Conservation (phyloP, 1,140 invertebrate species). For the Nasonia vitripennis region DNA sequence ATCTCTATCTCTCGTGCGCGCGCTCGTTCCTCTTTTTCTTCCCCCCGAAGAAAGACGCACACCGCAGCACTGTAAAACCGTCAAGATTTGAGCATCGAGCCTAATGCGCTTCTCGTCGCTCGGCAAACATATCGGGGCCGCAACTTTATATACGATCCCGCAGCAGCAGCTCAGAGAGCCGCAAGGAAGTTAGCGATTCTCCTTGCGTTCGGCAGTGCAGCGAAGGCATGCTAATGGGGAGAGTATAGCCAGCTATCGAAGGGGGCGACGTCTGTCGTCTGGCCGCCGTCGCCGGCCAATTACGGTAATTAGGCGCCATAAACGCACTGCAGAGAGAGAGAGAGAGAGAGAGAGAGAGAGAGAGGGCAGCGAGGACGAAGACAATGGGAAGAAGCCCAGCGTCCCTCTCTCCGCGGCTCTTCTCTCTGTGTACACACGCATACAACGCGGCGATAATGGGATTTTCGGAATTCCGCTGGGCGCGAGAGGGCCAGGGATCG, state of each 20-base stretch:
- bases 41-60: background rate
- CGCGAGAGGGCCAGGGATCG: conserved; percentile 35
- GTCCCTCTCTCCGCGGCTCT: background rate
- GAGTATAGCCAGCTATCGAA: background rate
- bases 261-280: background rate
- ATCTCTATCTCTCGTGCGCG: background rate
- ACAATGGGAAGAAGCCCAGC: background rate
- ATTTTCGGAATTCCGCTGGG: conserved; percentile 54
- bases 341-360: conserved; percentile 29
- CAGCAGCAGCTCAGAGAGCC: too few relatives aligned
- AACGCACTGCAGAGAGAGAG: conserved; percentile 52
- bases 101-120: background rate
- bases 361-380: background rate
- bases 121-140: too few relatives aligned
- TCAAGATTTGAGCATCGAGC: background rate
- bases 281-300: conserved; percentile 52
- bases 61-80: background rate
- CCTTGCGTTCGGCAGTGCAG: background rate
- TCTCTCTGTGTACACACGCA: background rate
- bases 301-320: conserved; percentile 62
- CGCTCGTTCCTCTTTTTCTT: background rate
- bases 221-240: conserved; percentile 19
- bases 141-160: too few relatives aligned
- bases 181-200: background rate
- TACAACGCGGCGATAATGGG: conserved; percentile 55